Percentiles rank a stretch among this genome's conserved stretches.
These are phyloP conservation scores for Enteromius thamalakanensis DNA, from an alignment of 2,797 vertebrate genomes.

Conservation along the genomic window DNA sequence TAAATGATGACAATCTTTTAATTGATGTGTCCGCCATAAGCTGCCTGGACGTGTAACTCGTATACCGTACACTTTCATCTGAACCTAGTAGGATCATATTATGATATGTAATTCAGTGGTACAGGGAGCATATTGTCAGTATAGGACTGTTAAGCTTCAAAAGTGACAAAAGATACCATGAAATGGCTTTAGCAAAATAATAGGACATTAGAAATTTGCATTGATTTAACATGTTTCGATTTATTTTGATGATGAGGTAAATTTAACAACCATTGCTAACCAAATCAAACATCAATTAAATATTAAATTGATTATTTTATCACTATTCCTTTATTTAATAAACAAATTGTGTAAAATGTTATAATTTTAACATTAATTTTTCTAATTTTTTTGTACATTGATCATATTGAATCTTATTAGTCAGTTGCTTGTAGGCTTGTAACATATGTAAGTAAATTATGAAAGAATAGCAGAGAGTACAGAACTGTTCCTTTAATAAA, in stretches of 20 bases:
- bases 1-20: constrained; percentile 17
- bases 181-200: neutral
- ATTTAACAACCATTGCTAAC: neutral
- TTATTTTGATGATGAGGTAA: neutral
- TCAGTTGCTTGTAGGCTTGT: neutral
- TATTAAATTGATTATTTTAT: neutral
- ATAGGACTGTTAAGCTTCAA: neutral
- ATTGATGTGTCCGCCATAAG: neutral
- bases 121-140: neutral
- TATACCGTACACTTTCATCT: neutral
- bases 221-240: neutral
- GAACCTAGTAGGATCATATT: neutral
- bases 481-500: constrained; percentile 4
- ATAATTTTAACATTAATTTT: neutral
- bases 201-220: neutral
- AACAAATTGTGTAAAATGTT: neutral
- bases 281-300: neutral
- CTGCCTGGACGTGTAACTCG: constrained; percentile 6
- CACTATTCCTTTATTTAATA: neutral
- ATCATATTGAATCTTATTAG: neutral
- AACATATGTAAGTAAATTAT: neutral
- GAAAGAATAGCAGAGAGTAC: neutral
- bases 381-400: neutral
- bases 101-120: too few species aligned
- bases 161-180: neutral